Base-by-base conservation (phyloP, 2,888 invertebrate genomes). In the Xestia rhomboidea region DNA sequence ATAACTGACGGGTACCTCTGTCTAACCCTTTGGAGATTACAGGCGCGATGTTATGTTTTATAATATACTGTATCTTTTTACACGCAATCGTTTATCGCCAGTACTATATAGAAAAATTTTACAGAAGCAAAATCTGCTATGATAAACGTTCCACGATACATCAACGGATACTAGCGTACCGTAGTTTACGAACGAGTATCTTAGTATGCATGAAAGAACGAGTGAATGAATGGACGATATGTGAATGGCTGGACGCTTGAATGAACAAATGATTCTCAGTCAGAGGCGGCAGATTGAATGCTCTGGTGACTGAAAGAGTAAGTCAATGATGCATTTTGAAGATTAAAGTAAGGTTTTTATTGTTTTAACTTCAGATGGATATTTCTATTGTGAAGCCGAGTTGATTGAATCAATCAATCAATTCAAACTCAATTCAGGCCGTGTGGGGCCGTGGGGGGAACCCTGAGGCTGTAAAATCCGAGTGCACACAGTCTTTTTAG, bases 191-290 rank as follows among this genome's bases (percentile, higher is more conserved):
- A 68, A 73, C 64, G 38, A 82, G 38, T 51, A 51, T 66, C 76
- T 76, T 51, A 76, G 51, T 69, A 67, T 70, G 62, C 54, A 83
- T 79, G 62, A 83, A 78, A 69, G 81, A 81, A 18, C 69, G 34
- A 70, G 72, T 41, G 81, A 78, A 69, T 81, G 83, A 81, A 81
- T 83, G 72, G n/a, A 30, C 60, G 64, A 81, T 57, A 67, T 68
- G 21, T 71, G 77, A 82, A 81, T 83, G 83, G 63, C 21, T 54
- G 68, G 18, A 72, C 79, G 68, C 41, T 60, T 81, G 78, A 81
- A 81, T 81, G 81, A 79, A 83, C 83, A 73, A 81, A 83, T 72
- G 79, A 72, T 82, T 81, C 49, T 57, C 73, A 83, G 69, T 78
- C 57, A 44, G 34, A 64, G 68, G n/a, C 49, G 63, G 34, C 11